phyloP scores from a whole-genome alignment of 2,888 invertebrate genomes.

The Nasonovia ribisnigri region DNA sequence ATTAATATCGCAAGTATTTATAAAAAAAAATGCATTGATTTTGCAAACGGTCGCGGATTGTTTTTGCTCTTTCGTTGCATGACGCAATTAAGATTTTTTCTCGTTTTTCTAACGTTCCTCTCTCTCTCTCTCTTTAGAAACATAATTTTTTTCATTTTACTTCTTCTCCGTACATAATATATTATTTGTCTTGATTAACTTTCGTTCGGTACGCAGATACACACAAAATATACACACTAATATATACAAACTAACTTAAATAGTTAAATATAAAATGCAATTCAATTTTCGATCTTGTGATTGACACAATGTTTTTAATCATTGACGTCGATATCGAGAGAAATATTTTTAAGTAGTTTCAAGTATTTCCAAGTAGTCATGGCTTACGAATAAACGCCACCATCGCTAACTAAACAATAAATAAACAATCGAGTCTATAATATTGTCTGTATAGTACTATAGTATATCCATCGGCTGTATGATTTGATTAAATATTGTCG shows the following conservation, averaged over 20 bases:
- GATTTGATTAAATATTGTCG: neutral
- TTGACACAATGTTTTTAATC: neutral
- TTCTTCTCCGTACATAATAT: neutral
- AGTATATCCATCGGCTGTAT: too few relatives aligned
- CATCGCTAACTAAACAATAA: neutral
- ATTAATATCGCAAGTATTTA: constrained; percentile 58
- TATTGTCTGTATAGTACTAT: too few relatives aligned
- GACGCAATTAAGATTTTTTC: constrained; percentile 54
- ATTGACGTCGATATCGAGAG: neutral
- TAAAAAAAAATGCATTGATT: constrained; percentile 57
- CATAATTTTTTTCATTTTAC: neutral
- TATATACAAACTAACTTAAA: neutral
- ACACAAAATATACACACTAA: neutral
- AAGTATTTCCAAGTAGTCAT: neutral
- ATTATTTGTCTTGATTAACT: constrained; percentile 24
- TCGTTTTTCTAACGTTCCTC: neutral
- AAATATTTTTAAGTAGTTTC: neutral
- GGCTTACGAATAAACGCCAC: neutral
- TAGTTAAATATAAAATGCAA: constrained; percentile 23
- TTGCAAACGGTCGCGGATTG: constrained; percentile 36
- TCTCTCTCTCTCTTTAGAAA: neutral
- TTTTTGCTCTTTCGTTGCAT: constrained; percentile 40
- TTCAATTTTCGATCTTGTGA: neutral
- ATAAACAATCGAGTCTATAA: neutral
- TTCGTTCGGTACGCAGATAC: neutral